Evolutionary conservation across 1,140 invertebrate genomes (phyloP), one percentile per base, ranked within the genome.

Genomic region (Saccostrea echinata): DNA sequence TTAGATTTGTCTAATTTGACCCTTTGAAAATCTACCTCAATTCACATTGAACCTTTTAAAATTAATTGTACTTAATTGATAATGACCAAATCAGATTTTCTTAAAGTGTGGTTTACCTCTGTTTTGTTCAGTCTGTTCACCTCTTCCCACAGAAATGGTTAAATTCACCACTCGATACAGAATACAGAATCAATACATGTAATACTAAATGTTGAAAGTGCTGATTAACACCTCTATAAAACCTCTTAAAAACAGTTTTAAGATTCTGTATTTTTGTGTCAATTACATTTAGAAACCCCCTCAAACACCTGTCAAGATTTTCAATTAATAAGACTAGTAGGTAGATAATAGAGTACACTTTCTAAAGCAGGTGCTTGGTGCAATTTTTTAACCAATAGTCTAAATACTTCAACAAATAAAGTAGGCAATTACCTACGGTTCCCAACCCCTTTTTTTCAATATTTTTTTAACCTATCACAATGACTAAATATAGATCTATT

Each of bases 351-450:
- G 55, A 61, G 55, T 2, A 21, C 21, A 61, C 55, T 61, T 61
- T 61, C n/a, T 61, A 6, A 61, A 61, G 55, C 55, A 61, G 55
- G 55, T 61, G 55, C 55, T 61, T 61, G 55, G 55, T 21, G 18
- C 18, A 61, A 21, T 4, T 61, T 4, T 61, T 18, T 21, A 61
- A 61, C 55, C 16, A 71, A 6, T 30, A 71, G 1, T 30, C 68
- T 71, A 71, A 71, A 71, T 71, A 71, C 68, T 33, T 71, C 13
- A 71, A 30, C 68, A 30, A 71, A 71, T 71, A 71, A 30, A 71
- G 16, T 33, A 13, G 27, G 13, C 24, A 30, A 30, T 71, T 30
- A 30, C 16, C 68, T 71, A 30, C 30, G 30, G 30, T 27, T 33
- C 27, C 3, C 27, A 71, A 33, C 27, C 24, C 27, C 27, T 33